These are phyloP conservation scores for Andrena flavipes DNA, from an alignment of 2,888 invertebrate species.

Conservation along the genomic window DNA sequence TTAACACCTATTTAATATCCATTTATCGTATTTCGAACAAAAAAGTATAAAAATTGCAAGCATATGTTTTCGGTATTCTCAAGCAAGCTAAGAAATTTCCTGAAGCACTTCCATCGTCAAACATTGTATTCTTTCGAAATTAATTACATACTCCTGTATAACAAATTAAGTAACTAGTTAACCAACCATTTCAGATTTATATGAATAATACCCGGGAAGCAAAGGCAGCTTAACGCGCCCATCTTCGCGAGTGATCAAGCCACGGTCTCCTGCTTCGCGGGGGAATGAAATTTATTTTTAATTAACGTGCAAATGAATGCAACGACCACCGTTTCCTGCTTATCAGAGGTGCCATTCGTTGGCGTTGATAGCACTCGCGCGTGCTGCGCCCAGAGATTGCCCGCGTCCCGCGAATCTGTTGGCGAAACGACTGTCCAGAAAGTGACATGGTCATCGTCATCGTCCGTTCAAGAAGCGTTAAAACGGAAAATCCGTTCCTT, in stretches of 20 bases:
- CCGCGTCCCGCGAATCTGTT: conserved; percentile 58
- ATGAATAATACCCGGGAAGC: background rate
- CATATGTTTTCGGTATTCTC: background rate
- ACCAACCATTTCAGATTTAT: background rate
- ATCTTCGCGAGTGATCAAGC: background rate
- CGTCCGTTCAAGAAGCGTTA: conserved; percentile 51
- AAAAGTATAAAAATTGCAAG: background rate
- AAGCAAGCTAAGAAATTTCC: background rate
- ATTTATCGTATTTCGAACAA: background rate
- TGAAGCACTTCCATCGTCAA: background rate
- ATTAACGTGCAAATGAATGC: conserved; percentile 80
- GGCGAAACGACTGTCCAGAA: conserved; percentile 64
- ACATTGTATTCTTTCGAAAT: background rate
- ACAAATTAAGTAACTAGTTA: background rate
- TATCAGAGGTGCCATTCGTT: conserved; percentile 71
- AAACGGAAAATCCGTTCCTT: conserved; percentile 25
- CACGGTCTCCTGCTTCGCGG: conserved; percentile 5
- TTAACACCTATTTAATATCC: background rate
- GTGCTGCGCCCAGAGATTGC: conserved; percentile 53
- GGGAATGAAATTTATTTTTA: conserved; percentile 77
- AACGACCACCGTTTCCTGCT: conserved; percentile 69
- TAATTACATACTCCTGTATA: background rate
- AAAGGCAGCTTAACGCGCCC: background rate
- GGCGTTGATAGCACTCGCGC: conserved; percentile 63
- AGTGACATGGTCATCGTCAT: conserved; percentile 54